Conservation (phyloP, 2,113 vertebrate species). For the Calyptomena viridis region DNA sequence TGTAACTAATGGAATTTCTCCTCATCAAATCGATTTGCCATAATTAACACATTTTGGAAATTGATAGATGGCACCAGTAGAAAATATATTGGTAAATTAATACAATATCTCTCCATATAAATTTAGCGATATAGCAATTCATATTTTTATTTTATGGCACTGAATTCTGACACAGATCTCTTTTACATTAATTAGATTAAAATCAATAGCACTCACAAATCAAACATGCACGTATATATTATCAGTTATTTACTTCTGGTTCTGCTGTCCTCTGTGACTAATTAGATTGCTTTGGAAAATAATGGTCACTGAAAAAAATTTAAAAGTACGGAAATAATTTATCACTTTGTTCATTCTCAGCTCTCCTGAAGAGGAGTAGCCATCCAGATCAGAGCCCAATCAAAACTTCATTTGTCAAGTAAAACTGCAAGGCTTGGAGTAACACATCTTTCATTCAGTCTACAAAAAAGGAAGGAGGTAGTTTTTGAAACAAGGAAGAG, state of each 20-base stretch:
- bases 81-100: neutral
- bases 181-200: neutral
- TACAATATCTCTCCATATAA: neutral
- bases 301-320: neutral
- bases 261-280: neutral
- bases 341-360: neutral
- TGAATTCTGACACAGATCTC: neutral
- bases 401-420: neutral
- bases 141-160: neutral
- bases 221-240: neutral
- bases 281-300: neutral
- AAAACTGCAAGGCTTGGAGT: neutral
- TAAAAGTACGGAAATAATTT: neutral
- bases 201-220: neutral
- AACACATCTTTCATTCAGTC: neutral
- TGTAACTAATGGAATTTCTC: neutral
- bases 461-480: neutral
- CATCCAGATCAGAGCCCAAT: neutral
- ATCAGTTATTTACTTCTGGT: neutral
- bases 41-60: neutral
- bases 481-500: neutral
- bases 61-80: neutral
- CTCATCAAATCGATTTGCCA: neutral
- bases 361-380: neutral
- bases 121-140: neutral